A percentile compares a stretch with the other conserved stretches of the same genome.
Conservation (phyloP, 2,888 invertebrate species). For the Amaurobius ferox region DNA sequence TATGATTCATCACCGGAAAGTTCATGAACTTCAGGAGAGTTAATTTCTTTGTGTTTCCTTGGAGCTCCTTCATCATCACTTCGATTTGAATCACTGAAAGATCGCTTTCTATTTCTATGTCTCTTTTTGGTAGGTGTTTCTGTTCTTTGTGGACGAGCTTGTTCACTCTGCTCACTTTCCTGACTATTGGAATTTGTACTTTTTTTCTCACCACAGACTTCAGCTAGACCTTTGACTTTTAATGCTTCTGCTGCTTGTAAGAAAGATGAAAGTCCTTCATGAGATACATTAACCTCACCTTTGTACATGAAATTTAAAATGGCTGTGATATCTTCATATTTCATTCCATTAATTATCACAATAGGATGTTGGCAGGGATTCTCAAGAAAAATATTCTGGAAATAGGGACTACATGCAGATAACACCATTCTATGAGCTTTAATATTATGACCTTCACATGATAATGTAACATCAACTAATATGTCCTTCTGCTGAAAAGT, state of each 20-base stretch:
- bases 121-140: not conserved
- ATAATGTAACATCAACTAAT: slow-evolving; percentile 22
- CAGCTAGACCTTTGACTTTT: slow-evolving; percentile 4
- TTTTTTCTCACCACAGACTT: slow-evolving; percentile 13
- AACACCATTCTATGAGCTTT: slow-evolving; percentile 17
- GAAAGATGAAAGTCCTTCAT: slow-evolving; percentile 17
- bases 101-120: not conserved
- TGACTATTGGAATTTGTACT: not conserved
- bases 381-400: slow-evolving; percentile 1
- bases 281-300: slow-evolving; percentile 21
- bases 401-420: slow-evolving; percentile 25
- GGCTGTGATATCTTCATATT: slow-evolving; percentile 8
- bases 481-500: not conserved
- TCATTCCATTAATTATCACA: slow-evolving; percentile 8
- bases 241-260: slow-evolving; percentile 19
- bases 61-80: not conserved
- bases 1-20: slow-evolving; percentile 16
- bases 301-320: slow-evolving; percentile 23
- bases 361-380: slow-evolving; percentile 28
- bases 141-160: not conserved
- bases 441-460: slow-evolving; percentile 7
- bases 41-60: not conserved
- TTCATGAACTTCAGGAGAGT: slow-evolving; percentile 22
- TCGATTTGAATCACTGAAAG: slow-evolving; percentile 16
- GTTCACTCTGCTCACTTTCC: not conserved